Conservation (phyloP, 2,888 invertebrate genomes). For the Anagyrus pseudococci region DNA sequence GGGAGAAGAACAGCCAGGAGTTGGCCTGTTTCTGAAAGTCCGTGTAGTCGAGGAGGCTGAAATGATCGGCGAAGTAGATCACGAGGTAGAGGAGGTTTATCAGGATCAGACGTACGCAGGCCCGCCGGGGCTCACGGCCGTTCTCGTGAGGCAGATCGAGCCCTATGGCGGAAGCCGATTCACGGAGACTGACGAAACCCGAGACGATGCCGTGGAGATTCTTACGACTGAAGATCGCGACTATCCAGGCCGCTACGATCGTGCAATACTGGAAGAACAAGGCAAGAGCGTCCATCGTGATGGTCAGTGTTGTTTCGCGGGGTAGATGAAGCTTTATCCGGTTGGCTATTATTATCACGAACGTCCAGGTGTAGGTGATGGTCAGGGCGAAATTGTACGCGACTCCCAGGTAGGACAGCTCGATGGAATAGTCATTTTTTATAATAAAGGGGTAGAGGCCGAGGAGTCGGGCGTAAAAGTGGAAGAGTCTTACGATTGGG, state of each 20-base stretch:
- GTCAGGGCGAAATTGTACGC: slow-evolving; percentile 4
- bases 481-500: slow-evolving; percentile 15
- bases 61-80: slow-evolving; percentile 15
- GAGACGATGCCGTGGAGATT: not conserved
- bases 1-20: slow-evolving; percentile 18
- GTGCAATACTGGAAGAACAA: slow-evolving; percentile 23
- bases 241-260: slow-evolving; percentile 17
- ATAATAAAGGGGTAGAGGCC: slow-evolving; percentile 20
- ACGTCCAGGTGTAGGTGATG: slow-evolving; percentile 1
- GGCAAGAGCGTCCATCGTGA: slow-evolving; percentile 15
- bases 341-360: slow-evolving; percentile 2
- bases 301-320: slow-evolving; percentile 19
- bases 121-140: not conserved
- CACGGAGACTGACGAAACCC: not conserved
- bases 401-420: not conserved
- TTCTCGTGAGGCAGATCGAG: not conserved
- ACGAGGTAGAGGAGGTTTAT: slow-evolving; percentile 13
- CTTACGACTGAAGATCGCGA: not conserved
- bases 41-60: not conserved
- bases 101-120: not conserved
- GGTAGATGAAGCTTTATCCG: slow-evolving; percentile 18
- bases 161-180: not conserved
- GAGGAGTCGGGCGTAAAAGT: slow-evolving; percentile 14
- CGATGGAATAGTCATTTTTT: not conserved
- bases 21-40: slow-evolving; percentile 27